Conservation (phyloP, 2,797 vertebrate species). For the Pygocentrus nattereri region DNA sequence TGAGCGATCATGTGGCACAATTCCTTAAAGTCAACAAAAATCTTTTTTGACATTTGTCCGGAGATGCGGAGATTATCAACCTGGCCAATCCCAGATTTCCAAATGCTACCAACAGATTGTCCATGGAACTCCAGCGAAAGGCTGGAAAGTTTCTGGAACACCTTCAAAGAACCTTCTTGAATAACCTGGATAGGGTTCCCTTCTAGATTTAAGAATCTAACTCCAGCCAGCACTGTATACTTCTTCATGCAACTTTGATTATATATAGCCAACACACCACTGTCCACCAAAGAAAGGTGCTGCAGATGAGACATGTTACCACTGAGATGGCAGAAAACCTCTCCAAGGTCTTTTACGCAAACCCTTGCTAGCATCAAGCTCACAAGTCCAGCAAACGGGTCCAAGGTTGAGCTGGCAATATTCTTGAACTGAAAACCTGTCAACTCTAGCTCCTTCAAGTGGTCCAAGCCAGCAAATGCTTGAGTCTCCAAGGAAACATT, state of each 20-base stretch:
- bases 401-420: neutral
- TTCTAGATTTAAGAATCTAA: neutral
- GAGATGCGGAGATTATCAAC: neutral
- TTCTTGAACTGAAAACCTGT: slow-evolving; percentile 12
- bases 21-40: neutral
- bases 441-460: slow-evolving; percentile 9
- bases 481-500: slow-evolving; percentile 22
- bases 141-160: neutral
- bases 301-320: slow-evolving; percentile 6
- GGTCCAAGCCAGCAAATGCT: slow-evolving; percentile 33
- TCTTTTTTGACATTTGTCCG: neutral
- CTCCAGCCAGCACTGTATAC: neutral
- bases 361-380: neutral
- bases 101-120: neutral
- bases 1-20: neutral
- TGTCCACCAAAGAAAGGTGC: neutral
- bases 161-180: neutral
- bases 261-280: neutral
- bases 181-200: neutral
- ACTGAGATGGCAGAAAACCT: slow-evolving; percentile 37
- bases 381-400: neutral
- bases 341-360: slow-evolving; percentile 15
- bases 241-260: neutral
- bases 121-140: neutral
- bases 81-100: neutral